Conservation (phyloP, 2,888 invertebrate species). For the Clepsis dumicolana region DNA sequence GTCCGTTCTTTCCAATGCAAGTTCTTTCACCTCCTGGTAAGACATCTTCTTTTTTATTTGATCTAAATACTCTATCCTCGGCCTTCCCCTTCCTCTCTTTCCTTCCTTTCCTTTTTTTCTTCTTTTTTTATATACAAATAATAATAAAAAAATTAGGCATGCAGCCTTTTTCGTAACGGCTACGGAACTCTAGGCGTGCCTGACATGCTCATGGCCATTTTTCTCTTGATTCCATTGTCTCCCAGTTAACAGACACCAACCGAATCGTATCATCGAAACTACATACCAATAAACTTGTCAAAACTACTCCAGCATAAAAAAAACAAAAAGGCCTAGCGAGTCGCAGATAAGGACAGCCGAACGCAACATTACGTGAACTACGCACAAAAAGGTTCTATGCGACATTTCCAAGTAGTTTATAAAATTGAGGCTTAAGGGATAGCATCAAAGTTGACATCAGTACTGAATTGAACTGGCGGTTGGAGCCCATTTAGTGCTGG, state of each 20-base stretch:
- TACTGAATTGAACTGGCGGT: not conserved
- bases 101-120: no score
- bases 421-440: not conserved
- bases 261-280: constrained; percentile 26
- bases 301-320: constrained; percentile 47
- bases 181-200: no score
- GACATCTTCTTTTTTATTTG: no score
- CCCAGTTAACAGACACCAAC: not conserved
- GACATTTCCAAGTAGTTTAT: not conserved
- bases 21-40: no score
- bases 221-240: not conserved
- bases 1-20: no score
- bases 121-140: no score
- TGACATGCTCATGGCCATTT: no score
- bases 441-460: not conserved
- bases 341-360: constrained; percentile 27
- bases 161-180: no score
- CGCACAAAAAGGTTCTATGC: not conserved
- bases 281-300: constrained; percentile 36
- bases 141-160: no score
- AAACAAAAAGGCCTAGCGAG: constrained; percentile 57
- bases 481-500: not conserved
- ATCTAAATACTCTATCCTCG: no score
- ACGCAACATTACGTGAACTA: not conserved
- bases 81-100: no score